Percentiles rank a stretch among this genome's conserved stretches.
Conservation (phyloP, 2,113 vertebrate species). For the Cettia cetti region DNA sequence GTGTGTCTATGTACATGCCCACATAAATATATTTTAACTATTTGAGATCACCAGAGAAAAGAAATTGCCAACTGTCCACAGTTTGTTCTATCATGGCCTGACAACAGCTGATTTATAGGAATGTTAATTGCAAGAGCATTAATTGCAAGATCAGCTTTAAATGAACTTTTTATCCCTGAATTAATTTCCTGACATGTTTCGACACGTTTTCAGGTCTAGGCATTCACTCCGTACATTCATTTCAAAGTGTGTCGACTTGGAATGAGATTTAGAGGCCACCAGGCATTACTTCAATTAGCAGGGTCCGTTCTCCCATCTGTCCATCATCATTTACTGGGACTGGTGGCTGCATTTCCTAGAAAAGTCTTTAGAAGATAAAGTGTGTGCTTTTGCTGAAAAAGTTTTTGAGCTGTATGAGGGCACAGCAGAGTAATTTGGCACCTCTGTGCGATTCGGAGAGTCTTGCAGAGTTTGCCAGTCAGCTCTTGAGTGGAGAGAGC, state of each 20-base stretch:
- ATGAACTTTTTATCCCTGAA: conserved; percentile 56
- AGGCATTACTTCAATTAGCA: conserved; percentile 13
- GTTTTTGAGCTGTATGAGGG: conserved; percentile 10
- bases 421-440: conserved; percentile 49
- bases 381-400: conserved; percentile 13
- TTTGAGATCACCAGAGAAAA: neutral
- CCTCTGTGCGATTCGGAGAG: neutral
- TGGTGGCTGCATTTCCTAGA: conserved; percentile 26
- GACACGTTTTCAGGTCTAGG: conserved; percentile 45
- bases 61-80: neutral
- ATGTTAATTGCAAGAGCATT: conserved; percentile 63
- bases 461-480: conserved; percentile 28
- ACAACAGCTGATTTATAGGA: conserved; percentile 55
- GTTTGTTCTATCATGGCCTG: neutral
- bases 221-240: conserved; percentile 40
- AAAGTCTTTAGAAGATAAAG: conserved; percentile 48
- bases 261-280: conserved; percentile 51
- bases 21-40: conserved; percentile 1
- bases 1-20: neutral
- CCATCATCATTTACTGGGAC: conserved; percentile 20
- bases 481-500: conserved; percentile 39
- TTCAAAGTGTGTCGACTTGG: conserved; percentile 48
- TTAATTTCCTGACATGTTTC: conserved; percentile 60
- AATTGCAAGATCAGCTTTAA: conserved; percentile 63
- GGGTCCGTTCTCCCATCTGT: neutral